Conservation (phyloP, 1,140 invertebrate species). For the Megalopta genalis region DNA sequence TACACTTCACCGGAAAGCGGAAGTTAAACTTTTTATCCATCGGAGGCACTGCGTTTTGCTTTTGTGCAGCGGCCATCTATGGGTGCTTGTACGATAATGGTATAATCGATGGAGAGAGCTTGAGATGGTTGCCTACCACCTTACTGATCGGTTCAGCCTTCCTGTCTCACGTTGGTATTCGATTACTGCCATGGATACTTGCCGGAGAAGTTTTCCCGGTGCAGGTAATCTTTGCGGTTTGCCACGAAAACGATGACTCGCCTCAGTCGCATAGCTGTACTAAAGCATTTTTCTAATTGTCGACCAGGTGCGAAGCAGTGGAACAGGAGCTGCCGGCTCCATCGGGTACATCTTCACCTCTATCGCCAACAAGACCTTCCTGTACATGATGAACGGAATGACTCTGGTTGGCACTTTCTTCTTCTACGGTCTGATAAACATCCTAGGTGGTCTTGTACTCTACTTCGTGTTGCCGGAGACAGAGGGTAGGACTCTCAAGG, state of each 20-base stretch:
- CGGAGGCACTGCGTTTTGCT: conserved; percentile 82
- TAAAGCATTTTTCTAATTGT: neutral
- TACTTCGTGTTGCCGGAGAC: conserved; percentile 88
- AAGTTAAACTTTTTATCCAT: conserved; percentile 85
- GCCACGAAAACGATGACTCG: too few species aligned
- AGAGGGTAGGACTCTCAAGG: conserved; percentile 88
- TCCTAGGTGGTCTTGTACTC: conserved; percentile 82
- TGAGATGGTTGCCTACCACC: conserved; percentile 85
- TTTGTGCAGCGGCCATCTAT: conserved; percentile 82
- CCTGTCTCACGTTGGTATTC: conserved; percentile 85
- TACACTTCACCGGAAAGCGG: conserved; percentile 87
- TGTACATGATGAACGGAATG: conserved; percentile 83
- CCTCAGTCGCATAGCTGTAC: too few species aligned
- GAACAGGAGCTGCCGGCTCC: conserved; percentile 85
- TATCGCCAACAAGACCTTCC: conserved; percentile 86
- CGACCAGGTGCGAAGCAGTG: conserved; percentile 83
- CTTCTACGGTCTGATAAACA: conserved; percentile 84
- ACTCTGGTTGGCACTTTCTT: conserved; percentile 85
- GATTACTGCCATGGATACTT: conserved; percentile 88
- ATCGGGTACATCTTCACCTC: conserved; percentile 87
- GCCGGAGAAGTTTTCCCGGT: conserved; percentile 84
- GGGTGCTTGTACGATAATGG: conserved; percentile 72
- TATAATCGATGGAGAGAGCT: conserved; percentile 68
- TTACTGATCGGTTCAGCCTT: conserved; percentile 85
- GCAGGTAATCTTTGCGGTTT: conserved; percentile 50